Base-by-base conservation (phyloP, 2,113 vertebrate species). In the Polyodon spathula region DNA sequence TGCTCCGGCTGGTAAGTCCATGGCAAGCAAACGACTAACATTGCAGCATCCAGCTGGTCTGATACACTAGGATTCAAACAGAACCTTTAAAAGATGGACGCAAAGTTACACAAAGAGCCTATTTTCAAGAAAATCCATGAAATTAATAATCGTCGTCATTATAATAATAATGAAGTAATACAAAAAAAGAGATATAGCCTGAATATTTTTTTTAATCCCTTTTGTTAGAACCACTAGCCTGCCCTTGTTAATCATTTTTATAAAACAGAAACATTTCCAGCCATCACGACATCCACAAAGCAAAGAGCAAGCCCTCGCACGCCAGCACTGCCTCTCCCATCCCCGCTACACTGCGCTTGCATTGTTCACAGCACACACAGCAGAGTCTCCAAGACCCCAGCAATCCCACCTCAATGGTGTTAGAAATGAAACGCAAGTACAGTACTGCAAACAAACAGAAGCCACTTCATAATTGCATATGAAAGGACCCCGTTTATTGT, bases 231-330 rank as follows among this genome's bases (percentile, higher is more conserved):
- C 62, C 62, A 66, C 14, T 44, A 64, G 40, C 44, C 42, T 64
- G 66, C 71, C 63, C 66, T 58, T 50, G 73, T 75, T 70, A 65
- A 76, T 41, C 6, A 63, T 72, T 71, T 79, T 66, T 71, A 68
- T 72, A 76, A 68, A 78, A 77, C 66, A 77, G 66, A 70, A 77
- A 69, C 67, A 63, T 75, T 68, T 70, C 66, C 59, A 73, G 60
- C 65, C 65, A 59, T 56, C 73, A 63, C 64, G 61, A 70, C 73
- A 62, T 68, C 68, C 57, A 67, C 50, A 64, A 63, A 72, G 56
- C 42, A 59, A 65, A 54, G 51, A 38, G 41, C 17, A 46, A 53
- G 46, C 56, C 53, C 62, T 54, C 63, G 37, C 58, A 37, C 52
- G 38, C 42, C 54, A 50, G 37, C 38, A 40, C 56, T 46, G 16